Evolutionary conservation across 2,113 vertebrate genomes (phyloP), one percentile per base, ranked within the genome.

Genomic region (Zosterops hypoxanthus): DNA sequence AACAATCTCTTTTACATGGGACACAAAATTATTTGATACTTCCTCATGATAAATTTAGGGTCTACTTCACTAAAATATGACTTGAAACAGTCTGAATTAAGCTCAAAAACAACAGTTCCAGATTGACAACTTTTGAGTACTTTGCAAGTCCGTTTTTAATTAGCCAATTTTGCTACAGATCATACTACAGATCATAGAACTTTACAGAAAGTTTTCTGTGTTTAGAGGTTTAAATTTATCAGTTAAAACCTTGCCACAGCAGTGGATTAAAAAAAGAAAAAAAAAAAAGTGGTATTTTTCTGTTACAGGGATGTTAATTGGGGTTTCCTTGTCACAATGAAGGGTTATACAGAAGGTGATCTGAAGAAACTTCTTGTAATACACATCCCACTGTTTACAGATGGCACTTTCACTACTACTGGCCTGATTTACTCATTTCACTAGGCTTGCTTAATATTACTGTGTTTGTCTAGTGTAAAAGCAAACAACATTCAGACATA

Each of bases 61-160:
- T 85, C 34, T 87, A 50, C 78, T 92, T 95, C 88, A 86, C 63
- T 85, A 80, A 93, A 97, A 86, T 86, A 78, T 70, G 68, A 63
- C 31, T 94, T 83, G 52, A 84, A 95, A 96, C 72, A 82, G 52
- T 92, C 65, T 84, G 86, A 97, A 95, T 95, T 91, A 91, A 94
- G 96, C 44, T 95, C 41, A 19, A 71, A 81, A 90, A 8, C 4
- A 78, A 47, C 36, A 49, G 31, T 50, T 95, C 47, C 86, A 87
- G 86, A 87, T 1, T 76, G 86, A 94, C 57, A 93, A 69, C 75
- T 95, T 95, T 92, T 14, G 34, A 79, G 71, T 82, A 91, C 47
- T 95, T 97, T 93, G 92, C 80, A 96, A 96, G 23, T 94, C 82
- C 71, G 91, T 83, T 98, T 96, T 97, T 97, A 96, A 97, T 87